A percentile compares a stretch with the other conserved stretches of the same genome.
These are phyloP conservation scores for Atta colombica DNA, from an alignment of 1,140 invertebrate species.

Conservation along the genomic window DNA sequence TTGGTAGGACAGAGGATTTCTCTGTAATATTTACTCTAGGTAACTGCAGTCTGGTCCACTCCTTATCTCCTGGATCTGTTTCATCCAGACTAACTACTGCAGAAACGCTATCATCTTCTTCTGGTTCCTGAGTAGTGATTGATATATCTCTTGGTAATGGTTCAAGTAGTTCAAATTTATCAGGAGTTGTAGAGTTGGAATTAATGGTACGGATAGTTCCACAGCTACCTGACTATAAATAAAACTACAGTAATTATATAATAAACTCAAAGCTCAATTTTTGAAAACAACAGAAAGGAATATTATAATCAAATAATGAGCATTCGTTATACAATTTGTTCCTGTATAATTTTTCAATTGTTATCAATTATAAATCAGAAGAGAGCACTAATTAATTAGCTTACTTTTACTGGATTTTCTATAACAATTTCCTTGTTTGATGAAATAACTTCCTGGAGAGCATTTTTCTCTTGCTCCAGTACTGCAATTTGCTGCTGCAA, in stretches of 20 bases:
- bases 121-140: constrained; percentile 75
- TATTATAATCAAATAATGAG: too few relatives aligned
- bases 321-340: too few relatives aligned
- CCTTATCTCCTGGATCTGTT: constrained; percentile 84
- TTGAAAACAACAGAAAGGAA: too few relatives aligned
- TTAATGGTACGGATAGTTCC: constrained; percentile 80
- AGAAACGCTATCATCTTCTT: constrained; percentile 83
- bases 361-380: background rate
- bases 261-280: too few relatives aligned
- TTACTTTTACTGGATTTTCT: constrained; percentile 69
- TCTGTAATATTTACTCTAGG: constrained; percentile 76
- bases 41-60: constrained; percentile 84
- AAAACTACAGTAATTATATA: background rate
- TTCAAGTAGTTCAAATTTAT: constrained; percentile 84
- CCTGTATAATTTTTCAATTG: background rate
- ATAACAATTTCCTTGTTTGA: constrained; percentile 62
- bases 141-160: constrained; percentile 80
- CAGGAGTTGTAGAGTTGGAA: constrained; percentile 83
- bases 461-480: constrained; percentile 88
- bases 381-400: background rate
- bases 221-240: constrained; percentile 71
- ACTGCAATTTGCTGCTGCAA: constrained; percentile 87
- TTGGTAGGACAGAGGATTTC: constrained; percentile 72
- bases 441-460: constrained; percentile 84
- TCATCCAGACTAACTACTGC: constrained; percentile 82